Percentiles rank a stretch among this genome's conserved stretches.
These are phyloP conservation scores for Panonychus citri DNA, from an alignment of 1,140 invertebrate species.

Conservation along the genomic window DNA sequence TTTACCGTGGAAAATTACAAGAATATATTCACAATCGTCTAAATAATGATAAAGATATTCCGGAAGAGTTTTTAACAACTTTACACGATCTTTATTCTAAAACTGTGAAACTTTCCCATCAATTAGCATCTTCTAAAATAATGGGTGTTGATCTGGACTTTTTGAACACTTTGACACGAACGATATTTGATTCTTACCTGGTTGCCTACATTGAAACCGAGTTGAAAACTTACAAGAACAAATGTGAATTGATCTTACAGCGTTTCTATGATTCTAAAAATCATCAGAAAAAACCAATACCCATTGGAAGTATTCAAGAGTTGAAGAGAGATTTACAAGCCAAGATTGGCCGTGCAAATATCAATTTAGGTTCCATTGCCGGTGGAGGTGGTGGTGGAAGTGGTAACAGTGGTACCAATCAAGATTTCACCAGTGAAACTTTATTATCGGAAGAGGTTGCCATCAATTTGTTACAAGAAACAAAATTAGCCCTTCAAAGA, in stretches of 20 bases:
- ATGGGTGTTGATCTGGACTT: constrained; percentile 56
- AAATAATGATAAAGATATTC: constrained; percentile 42
- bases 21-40: constrained; percentile 56
- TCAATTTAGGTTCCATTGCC: constrained; percentile 51
- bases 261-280: constrained; percentile 79
- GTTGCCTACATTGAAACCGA: constrained; percentile 52
- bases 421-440: constrained; percentile 67
- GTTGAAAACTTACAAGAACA: constrained; percentile 46
- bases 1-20: constrained; percentile 75
- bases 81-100: constrained; percentile 57
- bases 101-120: constrained; percentile 45
- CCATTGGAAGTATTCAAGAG: constrained; percentile 60
- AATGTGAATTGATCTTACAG: constrained; percentile 44
- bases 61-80: constrained; percentile 64
- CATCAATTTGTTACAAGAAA: constrained; percentile 70
- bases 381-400: too few relatives aligned
- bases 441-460: constrained; percentile 92
- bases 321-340: constrained; percentile 76
- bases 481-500: constrained; percentile 65
- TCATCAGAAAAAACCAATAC: constrained; percentile 74
- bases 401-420: not conserved
- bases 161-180: constrained; percentile 50
- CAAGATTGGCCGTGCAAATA: constrained; percentile 23
- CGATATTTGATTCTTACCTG: constrained; percentile 57
- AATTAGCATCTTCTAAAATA: constrained; percentile 40